These are phyloP conservation scores for Cryptoprocta ferox DNA, from an alignment of 2,797 vertebrate species.

Conservation along the genomic window DNA sequence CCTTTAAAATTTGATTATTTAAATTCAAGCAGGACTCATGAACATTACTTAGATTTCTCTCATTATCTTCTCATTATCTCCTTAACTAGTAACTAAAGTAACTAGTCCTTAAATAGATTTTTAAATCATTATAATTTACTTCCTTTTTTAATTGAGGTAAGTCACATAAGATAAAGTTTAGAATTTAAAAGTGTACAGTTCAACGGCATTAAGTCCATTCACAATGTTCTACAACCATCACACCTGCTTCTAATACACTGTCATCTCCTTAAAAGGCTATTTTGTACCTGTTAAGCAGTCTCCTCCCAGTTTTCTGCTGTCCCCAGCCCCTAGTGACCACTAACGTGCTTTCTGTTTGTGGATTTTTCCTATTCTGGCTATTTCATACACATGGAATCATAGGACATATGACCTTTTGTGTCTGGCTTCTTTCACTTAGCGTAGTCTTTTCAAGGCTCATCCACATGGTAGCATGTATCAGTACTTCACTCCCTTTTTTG, in stretches of 20 bases:
- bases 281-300: not conserved
- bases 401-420: not conserved
- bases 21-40: not conserved
- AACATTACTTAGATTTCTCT: not conserved
- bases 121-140: not conserved
- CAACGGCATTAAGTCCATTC: not conserved
- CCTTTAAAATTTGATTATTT: slow-evolving; percentile 15
- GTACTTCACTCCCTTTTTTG: not conserved
- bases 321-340: not conserved
- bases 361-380: not conserved
- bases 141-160: not conserved
- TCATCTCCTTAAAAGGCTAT: not conserved
- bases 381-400: not conserved
- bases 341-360: not conserved
- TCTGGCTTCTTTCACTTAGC: not conserved
- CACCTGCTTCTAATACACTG: not conserved
- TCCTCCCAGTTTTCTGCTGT: not conserved
- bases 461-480: not conserved
- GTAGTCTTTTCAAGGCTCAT: not conserved
- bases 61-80: not conserved
- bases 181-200: not conserved
- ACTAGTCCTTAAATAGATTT: not conserved
- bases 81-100: not conserved
- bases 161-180: not conserved
- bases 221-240: not conserved